Evolutionary conservation across 2,113 vertebrate species (phyloP).

Genomic region (Echinops telfairi): DNA sequence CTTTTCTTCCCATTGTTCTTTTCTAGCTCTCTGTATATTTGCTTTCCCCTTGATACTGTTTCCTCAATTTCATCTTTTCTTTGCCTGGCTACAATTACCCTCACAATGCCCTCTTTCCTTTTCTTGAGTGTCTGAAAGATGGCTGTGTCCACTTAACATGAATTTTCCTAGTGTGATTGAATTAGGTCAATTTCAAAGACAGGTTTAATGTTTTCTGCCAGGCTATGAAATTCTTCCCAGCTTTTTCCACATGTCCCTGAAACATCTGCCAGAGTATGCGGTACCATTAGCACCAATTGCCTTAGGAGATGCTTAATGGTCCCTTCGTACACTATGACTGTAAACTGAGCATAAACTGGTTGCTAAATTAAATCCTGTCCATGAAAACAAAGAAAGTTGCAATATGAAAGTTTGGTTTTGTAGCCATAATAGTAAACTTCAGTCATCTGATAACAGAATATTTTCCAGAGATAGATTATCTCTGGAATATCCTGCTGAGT

Average conservation of each 20-base stretch:
- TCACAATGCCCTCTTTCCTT: background rate
- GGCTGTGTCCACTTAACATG: background rate
- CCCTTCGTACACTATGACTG: background rate
- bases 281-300: background rate
- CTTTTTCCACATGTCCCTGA: background rate
- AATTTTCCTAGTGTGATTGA: constrained; percentile 10
- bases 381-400: constrained; percentile 3
- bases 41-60: background rate
- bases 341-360: background rate
- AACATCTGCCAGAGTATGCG: background rate
- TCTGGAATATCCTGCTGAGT: background rate
- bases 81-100: background rate
- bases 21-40: background rate
- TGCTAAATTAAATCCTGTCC: constrained; percentile 8
- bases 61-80: background rate
- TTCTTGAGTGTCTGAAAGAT: constrained; percentile 14
- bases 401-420: constrained; percentile 12
- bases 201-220: constrained; percentile 21
- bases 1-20: background rate
- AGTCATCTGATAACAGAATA: background rate
- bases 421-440: constrained; percentile 48
- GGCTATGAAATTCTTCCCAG: constrained; percentile 28
- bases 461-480: background rate
- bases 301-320: background rate
- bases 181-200: background rate